A percentile compares a stretch with the other conserved stretches of the same genome.
Evolutionary conservation across 2,888 invertebrate genomes (phyloP).

Genomic region (Phania funesta): DNA sequence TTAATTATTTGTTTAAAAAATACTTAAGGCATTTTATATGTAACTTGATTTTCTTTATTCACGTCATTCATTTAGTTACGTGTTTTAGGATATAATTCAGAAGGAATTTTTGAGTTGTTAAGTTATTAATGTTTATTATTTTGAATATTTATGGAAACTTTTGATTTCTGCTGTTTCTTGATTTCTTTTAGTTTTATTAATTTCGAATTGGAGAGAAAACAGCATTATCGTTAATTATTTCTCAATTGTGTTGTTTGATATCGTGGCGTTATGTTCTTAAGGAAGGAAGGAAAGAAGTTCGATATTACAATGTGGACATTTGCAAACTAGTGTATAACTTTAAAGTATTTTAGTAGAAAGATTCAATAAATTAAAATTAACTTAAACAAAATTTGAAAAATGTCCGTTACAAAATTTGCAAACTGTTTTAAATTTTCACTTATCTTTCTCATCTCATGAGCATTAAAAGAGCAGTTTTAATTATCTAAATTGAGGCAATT

Average conservation of each 20-base stretch:
- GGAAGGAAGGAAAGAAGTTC: constrained; percentile 4
- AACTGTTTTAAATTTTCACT: too few relatives aligned
- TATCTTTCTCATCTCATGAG: too few relatives aligned
- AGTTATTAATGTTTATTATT: constrained; percentile 18
- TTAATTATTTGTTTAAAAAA: constrained; percentile 63
- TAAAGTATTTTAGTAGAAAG: too few relatives aligned
- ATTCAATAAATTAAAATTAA: too few relatives aligned
- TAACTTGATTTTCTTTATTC: constrained; percentile 65
- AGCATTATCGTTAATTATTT: constrained; percentile 29
- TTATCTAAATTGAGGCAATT: too few relatives aligned
- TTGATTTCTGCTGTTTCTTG: constrained; percentile 35
- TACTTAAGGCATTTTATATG: constrained; percentile 70
- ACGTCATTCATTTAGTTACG: constrained; percentile 42
- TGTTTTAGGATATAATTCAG: constrained; percentile 68
- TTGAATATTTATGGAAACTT: constrained; percentile 2
- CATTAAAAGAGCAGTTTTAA: too few relatives aligned
- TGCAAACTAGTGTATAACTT: neutral
- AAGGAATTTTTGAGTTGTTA: constrained; percentile 67
- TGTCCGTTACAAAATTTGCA: too few relatives aligned
- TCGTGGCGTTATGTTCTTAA: neutral
- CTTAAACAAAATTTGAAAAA: too few relatives aligned
- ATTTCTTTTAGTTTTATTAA: constrained; percentile 2
- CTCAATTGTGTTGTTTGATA: neutral
- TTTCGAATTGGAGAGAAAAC: constrained; percentile 9
- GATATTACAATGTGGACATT: constrained; percentile 6